Conservation (phyloP, 2,113 vertebrate species). For the Spilogale gracilis region DNA sequence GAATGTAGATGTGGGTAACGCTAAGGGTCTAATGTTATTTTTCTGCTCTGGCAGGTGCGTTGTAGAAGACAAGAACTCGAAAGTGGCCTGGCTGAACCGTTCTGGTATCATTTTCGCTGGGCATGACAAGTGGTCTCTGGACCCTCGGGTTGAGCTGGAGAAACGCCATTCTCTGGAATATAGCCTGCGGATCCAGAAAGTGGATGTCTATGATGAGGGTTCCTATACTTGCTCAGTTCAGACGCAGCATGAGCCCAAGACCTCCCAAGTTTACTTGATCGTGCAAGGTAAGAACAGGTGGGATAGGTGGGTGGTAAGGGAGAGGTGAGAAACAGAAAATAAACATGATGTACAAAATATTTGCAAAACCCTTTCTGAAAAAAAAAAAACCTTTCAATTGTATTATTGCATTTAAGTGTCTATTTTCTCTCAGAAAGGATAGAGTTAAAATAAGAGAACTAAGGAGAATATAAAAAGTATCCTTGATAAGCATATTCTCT, state of each 20-base stretch:
- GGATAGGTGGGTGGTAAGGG: background rate
- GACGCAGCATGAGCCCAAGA: conserved; percentile 97
- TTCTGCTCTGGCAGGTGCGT: conserved; percentile 92
- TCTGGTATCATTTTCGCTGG: conserved; percentile 99
- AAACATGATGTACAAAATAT: background rate
- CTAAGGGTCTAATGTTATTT: conserved; percentile 37
- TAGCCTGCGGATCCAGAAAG: conserved; percentile 99
- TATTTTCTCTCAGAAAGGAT: background rate
- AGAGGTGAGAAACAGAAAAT: background rate
- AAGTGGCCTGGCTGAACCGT: conserved; percentile 99
- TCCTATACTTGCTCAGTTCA: conserved; percentile 99
- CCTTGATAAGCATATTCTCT: background rate
- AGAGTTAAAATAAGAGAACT: background rate
- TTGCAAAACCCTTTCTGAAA: background rate
- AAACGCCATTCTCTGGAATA: conserved; percentile 98
- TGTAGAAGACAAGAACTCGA: conserved; percentile 98
- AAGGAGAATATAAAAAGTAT: background rate
- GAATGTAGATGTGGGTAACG: background rate
- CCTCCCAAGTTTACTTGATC: conserved; percentile 97
- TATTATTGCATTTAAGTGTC: background rate
- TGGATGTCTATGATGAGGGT: conserved; percentile 98
- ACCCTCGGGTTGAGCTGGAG: conserved; percentile 97
- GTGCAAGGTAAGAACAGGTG: conserved; percentile 94
- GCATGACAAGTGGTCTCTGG: conserved; percentile 99
- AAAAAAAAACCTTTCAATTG: background rate